A percentile compares a stretch with the other conserved stretches of the same genome.
Evolutionary conservation across 2,113 vertebrate species (phyloP).

Genomic region (Marmota flaviventris): DNA sequence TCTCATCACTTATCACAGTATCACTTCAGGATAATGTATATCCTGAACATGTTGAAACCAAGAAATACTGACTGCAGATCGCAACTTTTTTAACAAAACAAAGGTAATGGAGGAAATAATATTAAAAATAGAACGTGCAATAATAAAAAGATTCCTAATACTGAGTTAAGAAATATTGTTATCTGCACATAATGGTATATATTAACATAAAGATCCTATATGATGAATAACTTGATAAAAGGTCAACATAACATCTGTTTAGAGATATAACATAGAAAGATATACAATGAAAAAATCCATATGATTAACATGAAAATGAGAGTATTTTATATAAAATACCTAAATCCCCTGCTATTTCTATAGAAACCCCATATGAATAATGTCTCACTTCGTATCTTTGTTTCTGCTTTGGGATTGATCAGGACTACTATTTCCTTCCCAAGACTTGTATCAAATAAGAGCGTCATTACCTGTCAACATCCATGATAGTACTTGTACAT

Average conservation of each 20-base stretch:
- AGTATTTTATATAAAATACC: constrained; percentile 59
- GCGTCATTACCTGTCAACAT: constrained; percentile 65
- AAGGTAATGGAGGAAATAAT: not conserved
- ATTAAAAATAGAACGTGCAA: not conserved
- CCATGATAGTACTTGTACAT: not conserved
- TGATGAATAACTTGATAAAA: constrained; percentile 27
- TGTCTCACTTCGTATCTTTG: too few species aligned
- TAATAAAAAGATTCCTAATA: not conserved
- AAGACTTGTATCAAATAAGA: constrained; percentile 68
- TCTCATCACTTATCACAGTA: not conserved
- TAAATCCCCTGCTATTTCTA: constrained; percentile 50
- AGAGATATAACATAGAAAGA: not conserved
- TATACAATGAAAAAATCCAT: not conserved
- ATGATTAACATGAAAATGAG: not conserved
- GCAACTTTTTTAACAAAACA: not conserved
- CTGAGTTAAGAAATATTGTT: not conserved
- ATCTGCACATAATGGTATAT: not conserved
- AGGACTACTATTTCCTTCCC: constrained; percentile 55
- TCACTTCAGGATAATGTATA: not conserved
- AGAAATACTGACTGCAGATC: not conserved
- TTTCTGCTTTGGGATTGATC: constrained; percentile 75
- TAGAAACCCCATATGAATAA: constrained; percentile 71
- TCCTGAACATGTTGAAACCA: not conserved
- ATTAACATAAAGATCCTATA: constrained; percentile 25
- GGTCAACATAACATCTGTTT: not conserved